These are phyloP conservation scores for Himalopsyche japonica DNA, from an alignment of 2,888 invertebrate species.

Conservation along the genomic window DNA sequence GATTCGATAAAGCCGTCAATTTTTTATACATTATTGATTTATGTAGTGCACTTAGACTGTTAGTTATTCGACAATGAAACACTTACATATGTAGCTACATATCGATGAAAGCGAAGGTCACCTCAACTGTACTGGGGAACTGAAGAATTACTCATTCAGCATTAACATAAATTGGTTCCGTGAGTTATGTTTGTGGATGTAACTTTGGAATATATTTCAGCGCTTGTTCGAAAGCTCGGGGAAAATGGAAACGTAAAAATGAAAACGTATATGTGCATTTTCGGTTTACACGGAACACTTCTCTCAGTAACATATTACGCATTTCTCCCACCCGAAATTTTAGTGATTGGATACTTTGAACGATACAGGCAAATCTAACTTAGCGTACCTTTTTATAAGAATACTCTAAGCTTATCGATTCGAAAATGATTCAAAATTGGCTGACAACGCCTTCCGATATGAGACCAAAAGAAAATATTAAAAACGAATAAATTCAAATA, in stretches of 20 bases:
- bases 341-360: not conserved
- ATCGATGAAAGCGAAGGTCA: not conserved
- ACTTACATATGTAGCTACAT: not conserved
- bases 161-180: not conserved
- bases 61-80: not conserved
- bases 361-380: no score
- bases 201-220: not conserved
- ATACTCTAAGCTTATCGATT: no score
- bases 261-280: not conserved
- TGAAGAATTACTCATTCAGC: not conserved
- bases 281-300: not conserved
- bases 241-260: not conserved
- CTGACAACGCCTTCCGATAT: no score
- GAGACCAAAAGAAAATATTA: no score
- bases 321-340: not conserved
- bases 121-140: not conserved
- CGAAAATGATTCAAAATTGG: no score
- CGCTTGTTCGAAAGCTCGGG: not conserved
- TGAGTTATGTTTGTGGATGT: not conserved
- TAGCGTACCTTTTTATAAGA: no score
- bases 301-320: not conserved
- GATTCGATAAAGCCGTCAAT: not conserved
- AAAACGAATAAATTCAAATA: no score
- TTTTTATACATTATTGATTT: not conserved
- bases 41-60: not conserved